Conservation (phyloP, 2,113 vertebrate genomes). For the Thunnus maccoyii region DNA sequence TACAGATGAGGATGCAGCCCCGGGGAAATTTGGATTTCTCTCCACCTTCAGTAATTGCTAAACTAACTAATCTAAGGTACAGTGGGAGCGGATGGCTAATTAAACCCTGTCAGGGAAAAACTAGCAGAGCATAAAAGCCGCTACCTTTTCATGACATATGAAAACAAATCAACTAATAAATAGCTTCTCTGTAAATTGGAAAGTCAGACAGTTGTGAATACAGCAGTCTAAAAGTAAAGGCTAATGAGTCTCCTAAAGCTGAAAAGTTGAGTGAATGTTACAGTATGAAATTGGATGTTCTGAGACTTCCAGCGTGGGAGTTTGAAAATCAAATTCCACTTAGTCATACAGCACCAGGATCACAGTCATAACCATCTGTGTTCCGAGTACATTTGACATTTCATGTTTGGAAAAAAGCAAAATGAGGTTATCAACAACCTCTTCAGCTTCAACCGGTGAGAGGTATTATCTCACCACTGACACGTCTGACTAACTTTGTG, state of each 20-base stretch:
- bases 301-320: background rate
- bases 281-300: background rate
- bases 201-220: slow-evolving; percentile 1
- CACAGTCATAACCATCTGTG: background rate
- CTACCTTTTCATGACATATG: slow-evolving; percentile 1
- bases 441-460: too few species aligned
- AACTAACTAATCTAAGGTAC: slow-evolving; percentile 40
- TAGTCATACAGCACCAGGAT: background rate
- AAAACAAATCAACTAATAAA: slow-evolving; percentile 35
- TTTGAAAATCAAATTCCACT: background rate
- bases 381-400: background rate
- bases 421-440: background rate
- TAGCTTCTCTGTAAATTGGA: background rate
- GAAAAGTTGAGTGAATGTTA: background rate
- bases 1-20: slow-evolving; percentile 33
- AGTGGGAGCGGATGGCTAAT: slow-evolving; percentile 35
- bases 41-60: slow-evolving; percentile 15
- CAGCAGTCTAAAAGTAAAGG: background rate
- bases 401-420: background rate
- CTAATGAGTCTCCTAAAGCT: background rate
- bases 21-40: slow-evolving; percentile 45
- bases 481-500: background rate
- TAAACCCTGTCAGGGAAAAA: slow-evolving; percentile 21
- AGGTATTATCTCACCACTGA: background rate
- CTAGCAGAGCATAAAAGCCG: slow-evolving; percentile 5